These are phyloP conservation scores for Varroa destructor DNA, from an alignment of 1,140 invertebrate species.

Conservation along the genomic window DNA sequence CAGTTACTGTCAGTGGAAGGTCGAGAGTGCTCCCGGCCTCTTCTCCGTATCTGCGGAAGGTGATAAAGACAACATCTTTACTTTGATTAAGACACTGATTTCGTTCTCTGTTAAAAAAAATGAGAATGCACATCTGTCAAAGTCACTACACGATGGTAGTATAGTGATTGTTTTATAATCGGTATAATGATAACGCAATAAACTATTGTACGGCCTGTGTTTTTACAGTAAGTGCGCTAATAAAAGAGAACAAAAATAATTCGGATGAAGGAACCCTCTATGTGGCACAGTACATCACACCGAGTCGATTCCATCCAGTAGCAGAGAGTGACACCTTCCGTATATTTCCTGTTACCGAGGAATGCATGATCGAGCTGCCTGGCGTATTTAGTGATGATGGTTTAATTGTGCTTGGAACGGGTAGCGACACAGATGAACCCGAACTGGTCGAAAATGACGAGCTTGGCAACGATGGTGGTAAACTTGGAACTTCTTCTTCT, in stretches of 20 bases:
- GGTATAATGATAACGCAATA: not conserved
- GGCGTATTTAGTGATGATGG: conserved; percentile 22
- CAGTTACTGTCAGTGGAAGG: conserved; percentile 16
- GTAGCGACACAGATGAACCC: conserved; percentile 14
- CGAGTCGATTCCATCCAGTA: not conserved
- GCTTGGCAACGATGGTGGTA: not conserved
- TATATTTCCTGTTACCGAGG: not conserved
- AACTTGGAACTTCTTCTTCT: not conserved
- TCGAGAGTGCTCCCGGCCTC: conserved; percentile 3
- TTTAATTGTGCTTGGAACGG: conserved; percentile 5
- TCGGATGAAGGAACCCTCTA: conserved; percentile 2
- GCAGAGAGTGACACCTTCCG: conserved; percentile 1
- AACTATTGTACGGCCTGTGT: not conserved
- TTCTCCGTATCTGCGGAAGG: conserved; percentile 3
- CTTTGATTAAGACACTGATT: not conserved
- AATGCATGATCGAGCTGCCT: conserved; percentile 5
- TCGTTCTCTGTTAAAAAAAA: not conserved
- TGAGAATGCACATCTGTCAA: not conserved
- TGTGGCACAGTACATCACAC: not conserved
- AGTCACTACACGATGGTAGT: not conserved
- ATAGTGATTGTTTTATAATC: not conserved
- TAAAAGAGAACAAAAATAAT: not conserved
- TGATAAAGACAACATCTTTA: not conserved
- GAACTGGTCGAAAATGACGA: conserved; percentile 16
- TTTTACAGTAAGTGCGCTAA: not conserved